These are phyloP conservation scores for Coleophora flavipennella DNA, from an alignment of 2,888 invertebrate genomes.

Conservation along the genomic window DNA sequence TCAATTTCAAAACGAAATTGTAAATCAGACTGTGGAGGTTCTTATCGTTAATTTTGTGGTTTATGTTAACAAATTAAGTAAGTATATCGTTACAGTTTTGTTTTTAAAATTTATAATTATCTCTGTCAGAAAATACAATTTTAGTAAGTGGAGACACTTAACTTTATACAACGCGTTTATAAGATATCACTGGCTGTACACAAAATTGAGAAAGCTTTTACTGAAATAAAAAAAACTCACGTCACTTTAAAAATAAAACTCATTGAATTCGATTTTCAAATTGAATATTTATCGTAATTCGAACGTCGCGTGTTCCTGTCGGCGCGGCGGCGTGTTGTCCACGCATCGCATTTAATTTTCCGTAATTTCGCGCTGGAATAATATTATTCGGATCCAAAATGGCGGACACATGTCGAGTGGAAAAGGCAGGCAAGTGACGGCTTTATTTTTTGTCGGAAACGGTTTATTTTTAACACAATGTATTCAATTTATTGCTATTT, in stretches of 20 bases:
- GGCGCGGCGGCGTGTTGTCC: conserved; percentile 11
- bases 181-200: neutral
- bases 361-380: conserved; percentile 35
- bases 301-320: conserved; percentile 22
- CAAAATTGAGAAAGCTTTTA: no score
- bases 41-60: no score
- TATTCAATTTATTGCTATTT: no score
- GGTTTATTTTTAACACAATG: conserved; percentile 1
- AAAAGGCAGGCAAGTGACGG: neutral
- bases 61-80: no score
- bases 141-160: neutral
- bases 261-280: conserved; percentile 15
- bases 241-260: no score
- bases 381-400: conserved; percentile 41
- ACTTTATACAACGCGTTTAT: neutral
- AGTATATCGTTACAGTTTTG: conserved; percentile 40
- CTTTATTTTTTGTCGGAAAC: conserved; percentile 3
- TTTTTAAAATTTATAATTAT: conserved; percentile 16
- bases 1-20: conserved; percentile 21
- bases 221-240: no score
- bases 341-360: conserved; percentile 37
- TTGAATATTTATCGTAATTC: conserved; percentile 27
- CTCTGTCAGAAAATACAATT: no score
- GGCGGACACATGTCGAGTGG: conserved; percentile 14
- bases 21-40: conserved; percentile 29